These are phyloP conservation scores for Drosophila rufa DNA, from an alignment of 1,140 invertebrate genomes.

Conservation along the genomic window DNA sequence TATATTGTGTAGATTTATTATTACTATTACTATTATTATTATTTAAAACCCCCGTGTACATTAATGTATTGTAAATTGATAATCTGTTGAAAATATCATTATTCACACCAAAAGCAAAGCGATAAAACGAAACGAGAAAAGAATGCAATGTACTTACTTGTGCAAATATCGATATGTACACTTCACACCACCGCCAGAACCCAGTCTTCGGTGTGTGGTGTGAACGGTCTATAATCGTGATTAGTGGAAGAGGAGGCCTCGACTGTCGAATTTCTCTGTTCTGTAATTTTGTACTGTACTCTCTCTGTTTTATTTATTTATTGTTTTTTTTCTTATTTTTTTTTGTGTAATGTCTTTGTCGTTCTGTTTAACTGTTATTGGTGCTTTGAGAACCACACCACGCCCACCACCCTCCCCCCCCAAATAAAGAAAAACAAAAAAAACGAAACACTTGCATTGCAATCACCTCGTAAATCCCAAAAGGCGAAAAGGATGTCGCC, in stretches of 20 bases:
- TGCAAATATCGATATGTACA: slow-evolving; percentile 17
- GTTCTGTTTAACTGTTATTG: slow-evolving; percentile 61
- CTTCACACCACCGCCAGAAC: not conserved
- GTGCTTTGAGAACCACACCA: slow-evolving; percentile 64
- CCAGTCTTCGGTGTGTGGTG: not conserved
- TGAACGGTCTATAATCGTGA: slow-evolving; percentile 23
- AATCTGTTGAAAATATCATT: slow-evolving; percentile 72
- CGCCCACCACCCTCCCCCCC: slow-evolving; percentile 11
- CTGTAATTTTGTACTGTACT: slow-evolving; percentile 36
- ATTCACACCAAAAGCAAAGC: slow-evolving; percentile 67
- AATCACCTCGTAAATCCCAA: slow-evolving; percentile 35
- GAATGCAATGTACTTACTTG: slow-evolving; percentile 63
- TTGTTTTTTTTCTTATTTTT: slow-evolving; percentile 8
- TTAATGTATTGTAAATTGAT: slow-evolving; percentile 80
- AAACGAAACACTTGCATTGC: slow-evolving; percentile 15
- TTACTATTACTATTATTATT: slow-evolving; percentile 65
- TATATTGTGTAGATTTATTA: slow-evolving; percentile 74
- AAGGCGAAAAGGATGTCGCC: slow-evolving; percentile 11
- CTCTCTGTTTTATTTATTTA: slow-evolving; percentile 31
- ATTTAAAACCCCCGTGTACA: slow-evolving; percentile 69
- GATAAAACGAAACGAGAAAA: slow-evolving; percentile 24
- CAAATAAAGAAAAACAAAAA: slow-evolving; percentile 5
- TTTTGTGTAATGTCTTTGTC: slow-evolving; percentile 39
- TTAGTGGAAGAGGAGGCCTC: slow-evolving; percentile 32
- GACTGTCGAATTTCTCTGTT: slow-evolving; percentile 52